phyloP scores from a whole-genome alignment of 2,797 vertebrate genomes.

The Clarias platycephalus region DNA sequence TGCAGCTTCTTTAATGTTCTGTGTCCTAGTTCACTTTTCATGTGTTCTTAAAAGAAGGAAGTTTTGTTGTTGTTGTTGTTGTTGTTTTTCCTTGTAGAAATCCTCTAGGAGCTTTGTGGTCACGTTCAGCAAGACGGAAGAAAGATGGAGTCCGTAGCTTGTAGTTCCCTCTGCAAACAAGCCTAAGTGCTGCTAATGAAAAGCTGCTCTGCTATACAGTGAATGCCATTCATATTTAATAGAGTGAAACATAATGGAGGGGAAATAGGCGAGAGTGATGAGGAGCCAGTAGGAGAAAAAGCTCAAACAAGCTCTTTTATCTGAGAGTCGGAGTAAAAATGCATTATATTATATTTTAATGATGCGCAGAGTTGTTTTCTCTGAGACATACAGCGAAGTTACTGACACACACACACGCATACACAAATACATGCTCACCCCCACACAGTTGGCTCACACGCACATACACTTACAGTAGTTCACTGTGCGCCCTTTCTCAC shows the following conservation, averaged over 20 bases:
- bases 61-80: background rate
- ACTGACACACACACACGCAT: background rate
- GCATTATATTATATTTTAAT: constrained; percentile 37
- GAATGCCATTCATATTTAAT: constrained; percentile 52
- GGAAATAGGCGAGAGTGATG: constrained; percentile 29
- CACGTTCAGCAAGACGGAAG: constrained; percentile 8
- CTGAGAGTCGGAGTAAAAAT: constrained; percentile 31
- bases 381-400: constrained; percentile 38
- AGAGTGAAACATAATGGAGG: constrained; percentile 29
- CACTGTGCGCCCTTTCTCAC: constrained; percentile 49
- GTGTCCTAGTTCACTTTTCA: background rate
- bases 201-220: constrained; percentile 35
- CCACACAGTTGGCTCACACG: constrained; percentile 47
- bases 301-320: constrained; percentile 32
- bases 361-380: constrained; percentile 29
- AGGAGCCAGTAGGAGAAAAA: constrained; percentile 21
- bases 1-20: background rate
- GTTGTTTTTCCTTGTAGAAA: background rate
- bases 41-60: background rate
- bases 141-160: constrained; percentile 18
- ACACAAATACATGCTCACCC: constrained; percentile 46
- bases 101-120: constrained; percentile 26
- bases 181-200: constrained; percentile 48
- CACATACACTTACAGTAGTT: constrained; percentile 54
- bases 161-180: constrained; percentile 22